Conservation (phyloP, 1,140 invertebrate genomes). For the Phenacoccus solenopsis region DNA sequence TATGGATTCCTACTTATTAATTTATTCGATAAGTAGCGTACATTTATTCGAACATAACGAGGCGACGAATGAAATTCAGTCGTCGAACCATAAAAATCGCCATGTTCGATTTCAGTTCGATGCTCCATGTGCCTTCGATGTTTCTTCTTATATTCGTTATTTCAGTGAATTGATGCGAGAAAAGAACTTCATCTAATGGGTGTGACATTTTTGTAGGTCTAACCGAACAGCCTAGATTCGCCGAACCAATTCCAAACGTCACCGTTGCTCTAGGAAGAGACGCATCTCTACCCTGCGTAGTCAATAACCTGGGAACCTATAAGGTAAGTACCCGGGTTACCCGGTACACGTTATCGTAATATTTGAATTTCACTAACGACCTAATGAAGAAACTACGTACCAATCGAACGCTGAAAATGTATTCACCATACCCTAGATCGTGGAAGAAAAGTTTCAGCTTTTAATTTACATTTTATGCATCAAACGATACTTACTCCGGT, state of each 20-base stretch:
- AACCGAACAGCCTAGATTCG: constrained; percentile 67
- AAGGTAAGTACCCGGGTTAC: constrained; percentile 71
- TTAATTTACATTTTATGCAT: too few species aligned
- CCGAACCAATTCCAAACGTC: constrained; percentile 75
- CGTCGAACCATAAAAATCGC: background rate
- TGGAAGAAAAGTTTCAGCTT: too few species aligned
- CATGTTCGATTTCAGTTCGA: background rate
- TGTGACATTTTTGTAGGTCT: constrained; percentile 57
- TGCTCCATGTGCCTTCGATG: background rate
- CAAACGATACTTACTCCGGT: too few species aligned
- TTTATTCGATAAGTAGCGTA: too few species aligned
- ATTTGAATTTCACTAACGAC: too few species aligned
- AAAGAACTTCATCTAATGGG: background rate
- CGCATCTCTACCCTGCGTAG: constrained; percentile 73
- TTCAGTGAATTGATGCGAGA: background rate
- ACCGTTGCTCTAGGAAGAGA: constrained; percentile 76
- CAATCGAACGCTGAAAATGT: too few species aligned
- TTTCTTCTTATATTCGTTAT: background rate
- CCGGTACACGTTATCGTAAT: too few species aligned
- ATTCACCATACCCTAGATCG: too few species aligned
- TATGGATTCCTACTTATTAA: too few species aligned
- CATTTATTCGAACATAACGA: background rate
- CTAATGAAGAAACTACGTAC: too few species aligned
- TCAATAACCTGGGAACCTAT: constrained; percentile 72
- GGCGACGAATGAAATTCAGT: background rate